Evolutionary conservation across 1,140 invertebrate species (phyloP), one percentile per base, ranked within the genome.

Genomic region (Drosophila trapezifrons): DNA sequence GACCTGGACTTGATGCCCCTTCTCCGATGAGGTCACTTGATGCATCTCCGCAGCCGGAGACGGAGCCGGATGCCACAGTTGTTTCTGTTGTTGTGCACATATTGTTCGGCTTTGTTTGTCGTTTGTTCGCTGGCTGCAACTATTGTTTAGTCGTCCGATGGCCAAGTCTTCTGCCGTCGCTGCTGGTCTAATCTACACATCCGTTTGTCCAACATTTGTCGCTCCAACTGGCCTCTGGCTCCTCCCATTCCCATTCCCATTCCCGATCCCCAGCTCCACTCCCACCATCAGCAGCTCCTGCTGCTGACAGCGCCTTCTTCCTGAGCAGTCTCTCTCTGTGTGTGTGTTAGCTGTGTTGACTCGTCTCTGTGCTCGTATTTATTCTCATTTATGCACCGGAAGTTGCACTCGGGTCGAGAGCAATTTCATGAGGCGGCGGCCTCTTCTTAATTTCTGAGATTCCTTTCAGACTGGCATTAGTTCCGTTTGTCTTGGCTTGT

Each of bases 331-430:
- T 40, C n/a, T 38, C 3, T 13, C 27, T 32, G 27, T 52, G 17
- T 10, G 10, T 27, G n/a, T 20, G 49, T 32, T n/a, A n/a, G 29
- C 29, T 32, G 72, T 67, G 65, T 51, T 67, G 60, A 60, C 60
- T 63, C 27, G 65, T 20, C 65, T 54, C 59, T 76, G 49, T 27
- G 32, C 58, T 83, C 56, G 62, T 85, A 79, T 86, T 87, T 86
- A 79, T 83, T 87, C 76, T 86, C 83, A 86, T 86, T 86, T 86
- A 87, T 87, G 79, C 83, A 86, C 83, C 83, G 83, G 83, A 86
- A 79, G 76, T 83, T 86, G 82, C 82, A 82, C 82, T 83, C 66
- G 55, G 46, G 64, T 64, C 78, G 67, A 54, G 38, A 54, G 74
- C 73, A 59, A 72, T 60, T 60, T 49, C 71, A 62, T 60, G 29